Evolutionary conservation across 2,113 vertebrate genomes (phyloP), one percentile per base, ranked within the genome.

Genomic region (Ictalurus punctatus): DNA sequence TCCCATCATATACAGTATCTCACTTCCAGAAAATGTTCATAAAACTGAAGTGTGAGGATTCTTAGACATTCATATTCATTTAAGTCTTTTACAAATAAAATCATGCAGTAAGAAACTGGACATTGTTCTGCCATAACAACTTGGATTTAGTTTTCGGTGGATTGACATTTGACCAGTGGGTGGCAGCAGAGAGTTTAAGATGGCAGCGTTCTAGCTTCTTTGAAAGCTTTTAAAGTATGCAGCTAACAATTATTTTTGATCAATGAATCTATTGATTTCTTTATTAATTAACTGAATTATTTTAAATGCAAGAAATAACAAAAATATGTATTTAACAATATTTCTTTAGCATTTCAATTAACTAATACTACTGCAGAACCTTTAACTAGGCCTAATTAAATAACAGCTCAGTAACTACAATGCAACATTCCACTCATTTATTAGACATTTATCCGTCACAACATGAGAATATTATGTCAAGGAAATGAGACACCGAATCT

Each of bases 121-220:
- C 48, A 1, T 30, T 17, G 6, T 16, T n/a, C 48, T 2, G 1
- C 48, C 6, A 9, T 27, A 44, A 1, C 13, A 48, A 12, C 27
- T 8, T 54, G 25, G 48, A 54, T 54, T 80, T 71, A 27, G 16
- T 17, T 80, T 56, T 82, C 44, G 3, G 14, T 61, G 12, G 12
- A 27, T 58, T 89, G n/a, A 44, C 4, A 85, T 87, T 80, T 89
- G 25, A 59, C 94, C 95, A 93, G 92, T 89, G 17, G 94, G 92
- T 91, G 94, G 94, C 87, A 27, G n/a, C 87, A 89, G 83, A 92
- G 91, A 87, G 59, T 65, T 79, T 40, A 23, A 84, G n/a, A 40
- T 58, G 61, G 14, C 23, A 25, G 17, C 2, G 10, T 76, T 69
- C 17, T 40, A 56, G 13, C 4, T 21, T 71, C 7, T 25, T 23